Conservation (phyloP, 2,113 vertebrate species). For the Apus apus region DNA sequence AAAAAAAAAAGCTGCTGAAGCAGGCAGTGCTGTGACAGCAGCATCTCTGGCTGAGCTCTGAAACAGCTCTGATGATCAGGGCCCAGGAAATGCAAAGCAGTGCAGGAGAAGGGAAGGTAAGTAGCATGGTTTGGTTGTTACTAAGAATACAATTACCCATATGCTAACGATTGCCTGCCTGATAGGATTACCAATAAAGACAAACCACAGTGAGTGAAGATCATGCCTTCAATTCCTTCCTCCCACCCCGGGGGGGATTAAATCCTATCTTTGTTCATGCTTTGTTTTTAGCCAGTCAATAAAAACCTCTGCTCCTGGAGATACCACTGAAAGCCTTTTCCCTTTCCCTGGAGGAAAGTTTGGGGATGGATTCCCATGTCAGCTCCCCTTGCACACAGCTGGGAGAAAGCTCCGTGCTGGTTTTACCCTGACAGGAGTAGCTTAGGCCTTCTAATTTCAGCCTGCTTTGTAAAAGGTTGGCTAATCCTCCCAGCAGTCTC, state of each 20-base stretch:
- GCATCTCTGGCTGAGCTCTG: not conserved
- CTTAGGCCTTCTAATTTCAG: slow-evolving; percentile 40
- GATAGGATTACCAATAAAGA: slow-evolving; percentile 65
- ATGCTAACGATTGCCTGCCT: slow-evolving; percentile 1
- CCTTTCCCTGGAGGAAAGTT: not conserved
- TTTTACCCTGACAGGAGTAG: not conserved
- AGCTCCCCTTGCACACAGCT: not conserved
- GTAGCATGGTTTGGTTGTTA: not conserved
- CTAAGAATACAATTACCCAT: slow-evolving; percentile 55
- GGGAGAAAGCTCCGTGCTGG: not conserved
- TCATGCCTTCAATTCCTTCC: slow-evolving; percentile 43
- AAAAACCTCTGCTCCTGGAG: not conserved
- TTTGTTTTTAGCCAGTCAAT: not conserved
- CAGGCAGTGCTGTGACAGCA: not conserved
- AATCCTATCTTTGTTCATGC: not conserved
- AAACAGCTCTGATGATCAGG: not conserved
- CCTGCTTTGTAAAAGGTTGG: not conserved
- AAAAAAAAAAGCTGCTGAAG: not conserved
- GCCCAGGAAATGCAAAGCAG: not conserved
- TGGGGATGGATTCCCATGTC: not conserved
- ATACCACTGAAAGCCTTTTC: not conserved
- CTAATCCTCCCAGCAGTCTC: not conserved
- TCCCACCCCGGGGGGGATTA: not conserved
- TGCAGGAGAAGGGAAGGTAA: not conserved
- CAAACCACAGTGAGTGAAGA: not conserved